Conservation (phyloP, 2,113 vertebrate species). For the Rutilus rutilus region DNA sequence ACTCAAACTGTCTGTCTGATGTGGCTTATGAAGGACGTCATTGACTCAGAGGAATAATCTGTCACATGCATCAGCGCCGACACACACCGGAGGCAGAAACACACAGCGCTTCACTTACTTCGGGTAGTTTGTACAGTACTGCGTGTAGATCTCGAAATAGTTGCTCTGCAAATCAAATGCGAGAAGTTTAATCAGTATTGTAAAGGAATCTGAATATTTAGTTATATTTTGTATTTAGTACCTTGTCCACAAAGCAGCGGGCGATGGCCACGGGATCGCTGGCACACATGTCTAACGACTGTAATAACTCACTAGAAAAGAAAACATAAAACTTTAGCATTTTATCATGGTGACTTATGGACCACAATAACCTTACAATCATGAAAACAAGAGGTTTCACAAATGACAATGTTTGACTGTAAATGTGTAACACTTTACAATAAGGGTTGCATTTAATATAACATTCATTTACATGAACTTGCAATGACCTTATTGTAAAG, state of each 20-base stretch:
- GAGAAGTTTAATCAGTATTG: neutral
- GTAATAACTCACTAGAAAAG: slow-evolving; percentile 84
- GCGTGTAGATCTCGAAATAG: slow-evolving; percentile 96
- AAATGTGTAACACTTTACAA: too few relatives aligned
- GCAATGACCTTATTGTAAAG: too few relatives aligned
- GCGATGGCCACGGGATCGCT: slow-evolving; percentile 91
- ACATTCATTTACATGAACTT: too few relatives aligned
- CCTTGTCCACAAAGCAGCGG: slow-evolving; percentile 92
- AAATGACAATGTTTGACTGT: neutral
- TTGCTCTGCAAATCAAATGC: slow-evolving; percentile 80
- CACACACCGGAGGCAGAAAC: neutral
- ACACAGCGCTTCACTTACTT: slow-evolving; percentile 80
- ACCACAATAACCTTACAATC: neutral
- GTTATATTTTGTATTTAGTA: slow-evolving; percentile 54
- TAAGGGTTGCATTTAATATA: too few relatives aligned
- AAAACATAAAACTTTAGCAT: neutral
- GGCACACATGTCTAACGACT: slow-evolving; percentile 90
- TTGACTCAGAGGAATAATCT: slow-evolving; percentile 29
- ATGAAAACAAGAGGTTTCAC: neutral
- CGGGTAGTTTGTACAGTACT: slow-evolving; percentile 99
- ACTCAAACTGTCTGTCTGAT: slow-evolving; percentile 13
- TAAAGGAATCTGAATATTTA: neutral
- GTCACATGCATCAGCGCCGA: slow-evolving; percentile 20
- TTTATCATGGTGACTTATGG: neutral
- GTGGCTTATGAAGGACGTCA: neutral